A percentile compares a stretch with the other conserved stretches of the same genome.
These are phyloP conservation scores for Sebastolobus alascanus DNA, from an alignment of 2,797 vertebrate species.

Conservation along the genomic window DNA sequence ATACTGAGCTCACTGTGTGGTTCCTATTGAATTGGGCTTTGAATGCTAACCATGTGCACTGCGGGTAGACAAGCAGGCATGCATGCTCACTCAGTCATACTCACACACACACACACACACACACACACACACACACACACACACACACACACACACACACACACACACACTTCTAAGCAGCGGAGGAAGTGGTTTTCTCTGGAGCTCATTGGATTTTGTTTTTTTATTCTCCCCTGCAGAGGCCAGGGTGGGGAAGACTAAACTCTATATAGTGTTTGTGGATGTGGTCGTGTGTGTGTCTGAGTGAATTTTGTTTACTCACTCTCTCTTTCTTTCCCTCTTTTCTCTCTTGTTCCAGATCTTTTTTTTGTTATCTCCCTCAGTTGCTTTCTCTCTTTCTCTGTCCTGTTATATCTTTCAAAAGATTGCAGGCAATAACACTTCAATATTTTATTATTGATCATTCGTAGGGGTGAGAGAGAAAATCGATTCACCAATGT, in stretches of 20 bases:
- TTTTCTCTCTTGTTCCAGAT: not conserved
- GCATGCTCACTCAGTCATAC: constrained; percentile 46
- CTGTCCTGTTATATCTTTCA: not conserved
- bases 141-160: constrained; percentile 19
- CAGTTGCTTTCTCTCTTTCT: not conserved
- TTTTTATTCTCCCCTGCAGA: constrained; percentile 63
- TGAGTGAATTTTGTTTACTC: constrained; percentile 47
- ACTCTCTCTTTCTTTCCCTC: constrained; percentile 1
- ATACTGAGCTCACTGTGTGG: constrained; percentile 74
- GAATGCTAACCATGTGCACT: constrained; percentile 80
- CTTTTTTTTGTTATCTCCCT: not conserved
- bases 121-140: constrained; percentile 24
- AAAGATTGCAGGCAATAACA: not conserved
- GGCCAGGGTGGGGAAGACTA: constrained; percentile 56
- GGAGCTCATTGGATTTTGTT: constrained; percentile 66
- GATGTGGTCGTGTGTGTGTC: constrained; percentile 32
- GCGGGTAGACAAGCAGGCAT: constrained; percentile 66
- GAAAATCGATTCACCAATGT: too few relatives aligned
- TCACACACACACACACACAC: constrained; percentile 14
- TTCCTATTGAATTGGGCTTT: constrained; percentile 76
- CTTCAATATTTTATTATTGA: too few relatives aligned
- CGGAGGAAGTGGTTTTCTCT: constrained; percentile 77
- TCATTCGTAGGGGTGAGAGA: too few relatives aligned
- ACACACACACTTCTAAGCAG: constrained; percentile 49
- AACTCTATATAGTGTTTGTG: constrained; percentile 31